Conservation (phyloP, 2,888 invertebrate genomes). For the Imbricaverruca yamaguchii region DNA sequence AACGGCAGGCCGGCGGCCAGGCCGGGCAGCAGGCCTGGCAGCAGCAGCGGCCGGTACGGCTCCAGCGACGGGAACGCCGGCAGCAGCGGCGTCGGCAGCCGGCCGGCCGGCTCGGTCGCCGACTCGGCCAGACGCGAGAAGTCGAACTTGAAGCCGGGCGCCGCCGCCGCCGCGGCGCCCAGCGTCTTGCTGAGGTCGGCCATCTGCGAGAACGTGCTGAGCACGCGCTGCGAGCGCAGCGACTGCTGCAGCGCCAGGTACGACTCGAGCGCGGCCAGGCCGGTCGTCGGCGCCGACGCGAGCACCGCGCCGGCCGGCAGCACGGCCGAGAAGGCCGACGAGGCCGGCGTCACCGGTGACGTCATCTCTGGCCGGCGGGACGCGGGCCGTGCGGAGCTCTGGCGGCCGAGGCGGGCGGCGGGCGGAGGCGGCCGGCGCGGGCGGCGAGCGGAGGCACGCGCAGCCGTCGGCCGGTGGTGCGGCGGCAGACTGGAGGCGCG, state of each 20-base stretch:
- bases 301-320: slow-evolving; percentile 30
- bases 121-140: slow-evolving; percentile 17
- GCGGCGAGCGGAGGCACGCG: slow-evolving; percentile 23
- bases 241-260: slow-evolving; percentile 32
- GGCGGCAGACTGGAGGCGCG: slow-evolving; percentile 25
- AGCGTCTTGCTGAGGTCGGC: slow-evolving; percentile 25
- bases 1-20: slow-evolving; percentile 80
- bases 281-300: slow-evolving; percentile 43
- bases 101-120: neutral
- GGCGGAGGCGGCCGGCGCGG: neutral
- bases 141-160: slow-evolving; percentile 38
- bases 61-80: slow-evolving; percentile 24
- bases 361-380: slow-evolving; percentile 29
- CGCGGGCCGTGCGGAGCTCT: slow-evolving; percentile 26
- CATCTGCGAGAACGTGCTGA: slow-evolving; percentile 23
- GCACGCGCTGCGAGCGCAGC: slow-evolving; percentile 29
- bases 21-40: slow-evolving; percentile 72
- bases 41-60: slow-evolving; percentile 45
- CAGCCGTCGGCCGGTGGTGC: slow-evolving; percentile 28
- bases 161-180: slow-evolving; percentile 30
- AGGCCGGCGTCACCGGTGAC: slow-evolving; percentile 59
- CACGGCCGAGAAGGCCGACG: slow-evolving; percentile 47
- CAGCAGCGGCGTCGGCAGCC: slow-evolving; percentile 4
- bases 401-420: slow-evolving; percentile 25
- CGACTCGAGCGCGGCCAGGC: slow-evolving; percentile 54